phyloP scores from a whole-genome alignment of 2,113 vertebrate species.

The Urocynchramus pylzowi region DNA sequence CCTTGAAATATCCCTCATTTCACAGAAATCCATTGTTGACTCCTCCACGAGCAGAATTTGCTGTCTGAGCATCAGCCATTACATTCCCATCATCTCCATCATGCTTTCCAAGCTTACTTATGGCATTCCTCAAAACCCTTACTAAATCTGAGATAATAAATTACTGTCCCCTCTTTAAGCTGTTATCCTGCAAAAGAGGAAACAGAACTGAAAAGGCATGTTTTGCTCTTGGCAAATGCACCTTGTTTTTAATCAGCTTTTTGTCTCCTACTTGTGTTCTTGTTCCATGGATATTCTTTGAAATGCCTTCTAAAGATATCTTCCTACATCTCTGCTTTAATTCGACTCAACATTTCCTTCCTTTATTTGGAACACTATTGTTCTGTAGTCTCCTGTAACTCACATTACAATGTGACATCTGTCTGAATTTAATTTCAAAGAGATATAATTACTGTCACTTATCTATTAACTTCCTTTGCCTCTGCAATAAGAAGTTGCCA shows the following conservation, averaged over 20 bases:
- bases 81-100: background rate
- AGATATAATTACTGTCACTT: background rate
- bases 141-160: background rate
- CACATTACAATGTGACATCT: background rate
- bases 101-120: background rate
- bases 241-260: background rate
- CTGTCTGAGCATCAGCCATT: background rate
- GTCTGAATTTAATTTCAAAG: slow-evolving; percentile 1
- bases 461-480: slow-evolving; percentile 9
- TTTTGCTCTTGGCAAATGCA: background rate
- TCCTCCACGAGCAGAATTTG: background rate
- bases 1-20: background rate
- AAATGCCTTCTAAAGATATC: background rate
- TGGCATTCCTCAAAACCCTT: background rate
- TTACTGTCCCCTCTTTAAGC: background rate
- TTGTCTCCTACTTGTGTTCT: background rate
- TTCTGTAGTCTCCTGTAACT: background rate
- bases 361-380: slow-evolving; percentile 24
- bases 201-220: background rate
- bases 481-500: background rate
- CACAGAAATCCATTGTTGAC: background rate
- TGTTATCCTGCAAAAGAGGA: background rate
- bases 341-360: background rate
- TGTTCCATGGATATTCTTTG: background rate
- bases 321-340: background rate